Evolutionary conservation across 1,140 invertebrate species (phyloP).

Genomic region (Papilio polytes): DNA sequence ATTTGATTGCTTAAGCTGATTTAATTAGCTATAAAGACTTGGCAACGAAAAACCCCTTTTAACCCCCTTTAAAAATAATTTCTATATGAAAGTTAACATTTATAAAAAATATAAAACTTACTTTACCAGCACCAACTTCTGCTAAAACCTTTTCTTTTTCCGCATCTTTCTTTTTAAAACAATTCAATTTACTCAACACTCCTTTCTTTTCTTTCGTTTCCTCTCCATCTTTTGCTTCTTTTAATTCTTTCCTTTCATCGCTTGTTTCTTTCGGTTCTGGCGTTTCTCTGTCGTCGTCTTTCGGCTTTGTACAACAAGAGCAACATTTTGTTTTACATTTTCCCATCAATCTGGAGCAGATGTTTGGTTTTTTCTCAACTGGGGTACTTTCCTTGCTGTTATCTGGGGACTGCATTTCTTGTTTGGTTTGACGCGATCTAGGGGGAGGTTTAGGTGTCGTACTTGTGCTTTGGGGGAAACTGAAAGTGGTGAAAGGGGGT

Average conservation of each 20-base stretch:
- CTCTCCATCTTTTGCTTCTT: constrained; percentile 52
- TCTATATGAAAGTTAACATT: constrained; percentile 12
- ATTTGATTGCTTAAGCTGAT: not conserved
- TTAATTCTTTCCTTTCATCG: constrained; percentile 34
- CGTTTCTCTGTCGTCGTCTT: constrained; percentile 48
- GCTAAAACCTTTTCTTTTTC: constrained; percentile 57
- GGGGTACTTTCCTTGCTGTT: constrained; percentile 41
- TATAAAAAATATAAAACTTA: constrained; percentile 46
- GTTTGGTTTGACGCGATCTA: constrained; percentile 58
- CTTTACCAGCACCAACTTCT: constrained; percentile 71
- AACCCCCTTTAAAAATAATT: not conserved
- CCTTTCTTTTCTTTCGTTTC: constrained; percentile 55
- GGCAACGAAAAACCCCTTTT: not conserved
- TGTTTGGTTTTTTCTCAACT: constrained; percentile 59
- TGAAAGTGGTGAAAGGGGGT: constrained; percentile 42
- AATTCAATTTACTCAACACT: constrained; percentile 66
- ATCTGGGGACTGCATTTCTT: constrained; percentile 45
- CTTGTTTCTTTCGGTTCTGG: constrained; percentile 40
- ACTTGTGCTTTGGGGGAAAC: constrained; percentile 78
- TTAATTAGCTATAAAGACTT: not conserved
- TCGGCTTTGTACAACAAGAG: constrained; percentile 64
- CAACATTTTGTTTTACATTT: constrained; percentile 75
- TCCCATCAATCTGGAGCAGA: constrained; percentile 68
- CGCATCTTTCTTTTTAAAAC: constrained; percentile 65
- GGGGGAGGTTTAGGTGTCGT: constrained; percentile 76